A percentile compares a stretch with the other conserved stretches of the same genome.
Evolutionary conservation across 1,140 invertebrate species (phyloP).

Genomic region (Sycobia sp.): DNA sequence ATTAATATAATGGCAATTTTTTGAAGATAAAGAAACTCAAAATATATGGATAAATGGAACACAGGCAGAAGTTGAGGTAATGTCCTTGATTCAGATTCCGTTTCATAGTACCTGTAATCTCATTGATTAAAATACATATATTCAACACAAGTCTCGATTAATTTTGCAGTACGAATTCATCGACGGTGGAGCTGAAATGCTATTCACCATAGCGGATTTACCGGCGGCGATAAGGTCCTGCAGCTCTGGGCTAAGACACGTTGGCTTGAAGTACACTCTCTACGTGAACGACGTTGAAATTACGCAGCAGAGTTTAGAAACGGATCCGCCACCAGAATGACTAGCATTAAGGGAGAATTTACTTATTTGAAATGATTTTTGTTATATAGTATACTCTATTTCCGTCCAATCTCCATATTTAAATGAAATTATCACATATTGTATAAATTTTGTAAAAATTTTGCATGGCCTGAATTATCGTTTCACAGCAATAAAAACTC

Average conservation of each 20-base stretch:
- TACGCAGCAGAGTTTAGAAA: constrained; percentile 40
- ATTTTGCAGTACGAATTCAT: constrained; percentile 73
- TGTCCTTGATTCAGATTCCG: constrained; percentile 6
- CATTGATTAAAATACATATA: neutral
- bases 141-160: neutral
- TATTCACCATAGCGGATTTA: constrained; percentile 67
- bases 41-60: constrained; percentile 80
- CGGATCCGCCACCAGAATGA: constrained; percentile 2
- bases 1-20: constrained; percentile 10
- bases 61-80: constrained; percentile 66
- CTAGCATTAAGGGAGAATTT: neutral
- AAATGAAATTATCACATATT: too few relatives aligned
- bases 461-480: too few relatives aligned
- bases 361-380: neutral
- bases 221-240: constrained; percentile 67
- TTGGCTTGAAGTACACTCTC: constrained; percentile 51
- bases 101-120: neutral
- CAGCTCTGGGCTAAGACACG: constrained; percentile 51
- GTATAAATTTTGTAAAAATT: too few relatives aligned
- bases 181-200: constrained; percentile 78
- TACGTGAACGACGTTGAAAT: constrained; percentile 50
- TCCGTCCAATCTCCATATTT: too few relatives aligned
- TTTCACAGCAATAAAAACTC: too few relatives aligned
- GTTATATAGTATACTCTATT: too few relatives aligned
- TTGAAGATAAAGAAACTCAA: constrained; percentile 77